Evolutionary conservation across 1,140 invertebrate genomes (phyloP), one percentile per base, ranked within the genome.

Genomic region (Micrasema minimum): DNA sequence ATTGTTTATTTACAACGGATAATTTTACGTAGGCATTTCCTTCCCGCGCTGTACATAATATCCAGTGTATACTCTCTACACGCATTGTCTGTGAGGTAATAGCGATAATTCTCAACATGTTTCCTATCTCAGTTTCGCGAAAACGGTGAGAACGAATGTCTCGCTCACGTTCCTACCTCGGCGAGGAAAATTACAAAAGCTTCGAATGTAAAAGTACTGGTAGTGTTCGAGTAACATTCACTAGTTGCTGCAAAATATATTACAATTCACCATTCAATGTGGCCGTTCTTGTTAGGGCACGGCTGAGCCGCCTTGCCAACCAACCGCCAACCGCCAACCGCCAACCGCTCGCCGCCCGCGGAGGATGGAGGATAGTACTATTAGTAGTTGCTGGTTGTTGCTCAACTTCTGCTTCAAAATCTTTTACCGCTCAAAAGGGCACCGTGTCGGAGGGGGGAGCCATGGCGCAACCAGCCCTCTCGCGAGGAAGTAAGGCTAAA

Each of bases 271-370:
- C 38, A 41, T n/a, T 43, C 53, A 57, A 59, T 38, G 55, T 22
- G 55, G 55, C 37, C 55, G 37, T 41, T 59, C 55, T 59, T 35
- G 18, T 59, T 59, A 43, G 55, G 55, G 18, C 55, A 59, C 55
- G 41, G 61, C 61, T 41, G 61, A n/a, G 41, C 61, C 11, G 41
- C 26, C 41, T 75, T 78, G 72, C 77, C 77, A 72, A 76, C 75
- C 76, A 78, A 78, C 78, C 72, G 72, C 38, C 75, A 78, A 72
- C 77, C 76, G 70, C 77, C 76, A 75, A 78, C 77, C 79, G 26
- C 26, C 3, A 31, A 69, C 72, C 50, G 23, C 50, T 23, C 20
- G 23, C 50, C 6, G 50, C 23, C 11, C n/a, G n/a, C n/a, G n/a
- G n/a, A n/a, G n/a, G n/a, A n/a, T n/a, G n/a, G 50, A 20, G n/a